Evolutionary conservation across 2,113 vertebrate species (phyloP), one percentile per base, ranked within the genome.

Genomic region (Garra rufa): DNA sequence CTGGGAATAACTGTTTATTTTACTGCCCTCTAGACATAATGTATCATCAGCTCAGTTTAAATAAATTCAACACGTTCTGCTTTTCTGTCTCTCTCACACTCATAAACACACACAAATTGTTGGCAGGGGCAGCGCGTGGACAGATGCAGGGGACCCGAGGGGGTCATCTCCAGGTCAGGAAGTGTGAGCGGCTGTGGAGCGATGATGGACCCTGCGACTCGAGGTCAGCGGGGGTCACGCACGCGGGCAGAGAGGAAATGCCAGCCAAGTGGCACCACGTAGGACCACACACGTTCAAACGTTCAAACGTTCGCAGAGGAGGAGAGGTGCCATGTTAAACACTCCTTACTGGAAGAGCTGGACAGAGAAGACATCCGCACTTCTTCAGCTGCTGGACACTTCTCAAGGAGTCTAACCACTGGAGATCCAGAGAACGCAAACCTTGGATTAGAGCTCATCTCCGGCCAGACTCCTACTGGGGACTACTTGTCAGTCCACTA

Each of bases 31-130:
- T 81, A 61, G 71, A 85, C 71, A 85, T 85, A 85, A 85, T 83
- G 83, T 83, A 77, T 80, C 87, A 83, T 85, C 81, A 80, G 59
- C 73, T 63, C 76, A 85, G 84, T 85, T 88, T 41, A 88, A 88
- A 88, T 85, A 85, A 85, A 87, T 82, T 85, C 80, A 82, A 55
- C 78, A 85, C 69, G 13, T 50, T 55, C 63, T 78, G 30, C 50
- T 57, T 80, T 43, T 85, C 34, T 61, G 30, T 30, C 75, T 85
- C 83, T 79, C 63, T 71, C 24, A 63, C 44, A 55, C 38, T 71
- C 85, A 76, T 57, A 78, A 48, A 80, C 69, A 71, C 44, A 34
- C 46, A 83, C 74, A 84, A 78, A 81, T 55, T 52, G 44, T 41
- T 84, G 75, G 65, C 79, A 82, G 48, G 28, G 46, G 11, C 28